Evolutionary conservation across 2,797 vertebrate genomes (phyloP).

Genomic region (Meda fulgida): DNA sequence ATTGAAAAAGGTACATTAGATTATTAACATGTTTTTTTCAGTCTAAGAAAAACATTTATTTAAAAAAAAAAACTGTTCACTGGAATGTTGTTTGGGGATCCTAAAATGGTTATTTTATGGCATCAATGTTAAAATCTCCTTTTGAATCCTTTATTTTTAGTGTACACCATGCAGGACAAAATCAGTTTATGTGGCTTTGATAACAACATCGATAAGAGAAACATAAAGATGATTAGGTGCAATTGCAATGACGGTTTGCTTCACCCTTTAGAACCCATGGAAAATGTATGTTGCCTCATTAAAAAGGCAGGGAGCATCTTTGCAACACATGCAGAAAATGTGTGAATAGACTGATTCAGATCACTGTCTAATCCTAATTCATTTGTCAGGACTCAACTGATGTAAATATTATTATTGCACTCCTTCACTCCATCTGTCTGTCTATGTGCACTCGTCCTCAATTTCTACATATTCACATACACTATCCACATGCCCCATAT

Average conservation of each 20-base stretch:
- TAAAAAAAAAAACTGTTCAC: no score
- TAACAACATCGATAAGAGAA: not conserved
- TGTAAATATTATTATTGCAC: conserved; percentile 38
- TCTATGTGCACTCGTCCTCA: not conserved
- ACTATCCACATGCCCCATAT: conserved; percentile 75
- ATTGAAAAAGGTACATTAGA: no score
- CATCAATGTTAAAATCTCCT: no score
- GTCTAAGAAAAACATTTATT: no score
- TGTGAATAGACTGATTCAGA: conserved; percentile 9
- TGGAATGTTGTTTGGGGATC: no score
- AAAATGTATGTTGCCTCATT: conserved; percentile 2
- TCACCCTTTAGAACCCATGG: not conserved
- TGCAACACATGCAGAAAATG: conserved; percentile 29
- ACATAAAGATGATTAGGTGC: not conserved
- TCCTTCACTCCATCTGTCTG: not conserved
- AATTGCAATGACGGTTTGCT: not conserved
- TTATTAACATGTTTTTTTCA: no score
- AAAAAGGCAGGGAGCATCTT: not conserved
- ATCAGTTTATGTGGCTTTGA: not conserved
- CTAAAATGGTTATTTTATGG: no score
- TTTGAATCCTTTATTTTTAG: no score
- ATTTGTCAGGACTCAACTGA: conserved; percentile 28
- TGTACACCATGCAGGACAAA: not conserved
- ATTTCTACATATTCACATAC: conserved; percentile 35
- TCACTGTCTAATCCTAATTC: conserved; percentile 11